Evolutionary conservation across 2,113 vertebrate species (phyloP).

Genomic region (Myiozetetes cayanensis): DNA sequence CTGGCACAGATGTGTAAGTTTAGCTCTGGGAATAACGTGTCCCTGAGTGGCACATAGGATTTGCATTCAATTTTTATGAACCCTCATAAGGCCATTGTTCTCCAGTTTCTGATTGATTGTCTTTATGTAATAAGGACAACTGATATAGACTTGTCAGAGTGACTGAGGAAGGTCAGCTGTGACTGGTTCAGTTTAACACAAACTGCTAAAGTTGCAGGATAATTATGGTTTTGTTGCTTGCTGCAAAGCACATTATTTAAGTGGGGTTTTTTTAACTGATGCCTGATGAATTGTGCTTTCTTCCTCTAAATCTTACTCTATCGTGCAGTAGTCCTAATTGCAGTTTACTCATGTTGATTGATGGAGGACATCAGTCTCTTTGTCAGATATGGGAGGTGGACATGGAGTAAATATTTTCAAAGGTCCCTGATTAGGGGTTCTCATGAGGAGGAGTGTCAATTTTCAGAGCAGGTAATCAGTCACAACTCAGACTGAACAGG

Average conservation of each 20-base stretch:
- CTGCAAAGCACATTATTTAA: not conserved
- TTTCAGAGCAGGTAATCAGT: not conserved
- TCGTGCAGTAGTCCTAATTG: accelerated
- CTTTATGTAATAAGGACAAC: slow-evolving; percentile 52
- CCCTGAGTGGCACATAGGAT: not conserved
- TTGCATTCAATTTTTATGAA: slow-evolving; percentile 49
- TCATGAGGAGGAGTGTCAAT: not conserved
- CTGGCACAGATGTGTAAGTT: not conserved
- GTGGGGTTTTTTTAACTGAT: not conserved
- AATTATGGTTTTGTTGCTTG: not conserved
- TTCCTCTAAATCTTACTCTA: not conserved
- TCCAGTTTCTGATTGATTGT: slow-evolving; percentile 62
- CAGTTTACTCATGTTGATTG: not conserved
- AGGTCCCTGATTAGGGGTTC: not conserved
- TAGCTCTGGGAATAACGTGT: not conserved
- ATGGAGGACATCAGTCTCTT: not conserved
- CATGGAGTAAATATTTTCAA: not conserved
- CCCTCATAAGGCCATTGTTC: slow-evolving; percentile 25
- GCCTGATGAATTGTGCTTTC: not conserved
- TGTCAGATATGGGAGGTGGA: not conserved
- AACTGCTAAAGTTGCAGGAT: not conserved
- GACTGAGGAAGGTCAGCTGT: slow-evolving; percentile 52
- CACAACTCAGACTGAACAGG: not conserved
- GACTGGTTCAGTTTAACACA: not conserved
- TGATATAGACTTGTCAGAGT: slow-evolving; percentile 15